Base-by-base conservation (phyloP, 2,888 invertebrate species). In the Ypsolopha sequella region DNA sequence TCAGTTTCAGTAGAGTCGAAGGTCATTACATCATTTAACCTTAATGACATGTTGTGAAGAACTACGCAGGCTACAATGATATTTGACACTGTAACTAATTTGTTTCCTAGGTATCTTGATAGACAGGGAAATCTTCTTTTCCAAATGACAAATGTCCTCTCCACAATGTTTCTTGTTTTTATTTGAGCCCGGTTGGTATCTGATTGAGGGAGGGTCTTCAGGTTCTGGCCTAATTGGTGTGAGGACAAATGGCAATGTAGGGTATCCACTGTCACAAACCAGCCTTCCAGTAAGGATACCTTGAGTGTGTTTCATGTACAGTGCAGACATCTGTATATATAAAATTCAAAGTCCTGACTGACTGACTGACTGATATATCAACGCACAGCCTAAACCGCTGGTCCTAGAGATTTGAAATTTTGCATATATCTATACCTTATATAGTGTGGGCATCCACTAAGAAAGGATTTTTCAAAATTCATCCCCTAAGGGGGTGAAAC, bases 61-160 rank as follows among this genome's bases (percentile, higher is more conserved):
- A 54, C 53, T 47, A 51, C 56, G 52, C 56, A 54, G 38, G 54
- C 53, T 38, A 53, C 54, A 44, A 54, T 56, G 1, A 56, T 54
- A 35, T 53, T 14, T 4, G 52, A 53, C 41, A 56, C 54, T 24
- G 54, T 52, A 38, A 41, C 24, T 38, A 54, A 48, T 39, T 53
- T 53, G 36, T 56, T 56, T 35, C 54, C 53, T 14, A 56, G 53
- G 8, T 53, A 52, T 41, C 41, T 52, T 41, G 50, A 53, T 48
- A 54, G 48, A 38, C 56, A 53, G 33, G 52, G 34, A 34, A 10
- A 52, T 43, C 50, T 41, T 14, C 50, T 34, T 41, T 53, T 53
- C 53, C 41, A 50, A 38, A 50, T 46, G 2, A 50, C 50, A 47
- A 50, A 53, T 38, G 53, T 53, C 45, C 53, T 48, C 45, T 53